A percentile compares a stretch with the other conserved stretches of the same genome.
Conservation (phyloP, 1,140 invertebrate species). For the Zaprionus gabonicus region DNA sequence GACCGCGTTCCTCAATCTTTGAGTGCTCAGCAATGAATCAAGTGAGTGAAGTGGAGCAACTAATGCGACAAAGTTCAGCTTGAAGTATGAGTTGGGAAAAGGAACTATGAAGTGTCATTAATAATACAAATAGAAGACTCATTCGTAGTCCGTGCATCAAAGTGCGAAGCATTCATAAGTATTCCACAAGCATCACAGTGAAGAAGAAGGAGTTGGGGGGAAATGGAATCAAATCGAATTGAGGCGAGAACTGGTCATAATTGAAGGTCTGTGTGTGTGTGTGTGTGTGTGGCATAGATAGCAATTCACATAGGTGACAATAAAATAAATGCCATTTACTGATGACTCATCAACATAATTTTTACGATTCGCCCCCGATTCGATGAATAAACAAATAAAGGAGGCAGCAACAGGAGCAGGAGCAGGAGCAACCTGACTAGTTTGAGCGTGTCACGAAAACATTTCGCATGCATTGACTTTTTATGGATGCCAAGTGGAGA, state of each 20-base stretch:
- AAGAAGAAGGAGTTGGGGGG: conserved; percentile 5
- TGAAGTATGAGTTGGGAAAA: not conserved
- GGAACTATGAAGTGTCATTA: conserved; percentile 51
- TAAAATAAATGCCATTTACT: conserved; percentile 83
- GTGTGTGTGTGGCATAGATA: not conserved
- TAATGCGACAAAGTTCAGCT: conserved; percentile 14
- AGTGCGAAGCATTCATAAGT: conserved; percentile 38
- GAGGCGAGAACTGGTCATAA: conserved; percentile 1
- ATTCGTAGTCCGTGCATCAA: conserved; percentile 69
- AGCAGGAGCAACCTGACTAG: conserved; percentile 47
- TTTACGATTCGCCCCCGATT: conserved; percentile 76
- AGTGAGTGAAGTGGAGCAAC: conserved; percentile 8
- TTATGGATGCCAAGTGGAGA: conserved; percentile 58
- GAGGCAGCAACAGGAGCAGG: not conserved
- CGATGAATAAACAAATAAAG: conserved; percentile 83
- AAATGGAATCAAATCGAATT: not conserved
- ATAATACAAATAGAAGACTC: conserved; percentile 79
- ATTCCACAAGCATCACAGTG: conserved; percentile 37
- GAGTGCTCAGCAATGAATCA: conserved; percentile 33
- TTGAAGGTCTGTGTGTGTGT: not conserved
- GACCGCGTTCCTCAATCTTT: conserved; percentile 12
- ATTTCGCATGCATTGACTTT: conserved; percentile 84
- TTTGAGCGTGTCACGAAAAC: conserved; percentile 74
- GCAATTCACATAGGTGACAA: conserved; percentile 67
- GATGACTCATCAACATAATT: conserved; percentile 84